phyloP scores from a whole-genome alignment of 2,113 vertebrate genomes.

The Apus apus region DNA sequence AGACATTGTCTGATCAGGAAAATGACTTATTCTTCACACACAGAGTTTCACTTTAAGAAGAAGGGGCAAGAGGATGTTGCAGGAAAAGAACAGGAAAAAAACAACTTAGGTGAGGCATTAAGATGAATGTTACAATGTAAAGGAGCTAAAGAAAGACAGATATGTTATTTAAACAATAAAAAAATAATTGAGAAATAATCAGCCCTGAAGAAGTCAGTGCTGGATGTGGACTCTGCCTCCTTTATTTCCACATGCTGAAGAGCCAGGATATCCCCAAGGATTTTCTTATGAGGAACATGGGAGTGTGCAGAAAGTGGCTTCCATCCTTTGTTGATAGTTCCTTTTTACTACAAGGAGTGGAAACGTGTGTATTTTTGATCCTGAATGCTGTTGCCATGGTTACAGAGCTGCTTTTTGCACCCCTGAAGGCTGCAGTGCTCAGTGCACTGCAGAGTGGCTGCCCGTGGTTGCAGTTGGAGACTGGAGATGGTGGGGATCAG shows the following conservation, averaged over 20 bases:
- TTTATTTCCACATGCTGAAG: neutral
- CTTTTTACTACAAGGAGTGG: slow-evolving; percentile 39
- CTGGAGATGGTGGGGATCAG: neutral
- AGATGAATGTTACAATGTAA: slow-evolving; percentile 25
- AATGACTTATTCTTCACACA: slow-evolving; percentile 52
- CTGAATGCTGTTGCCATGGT: slow-evolving; percentile 37
- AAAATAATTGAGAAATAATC: slow-evolving; percentile 1
- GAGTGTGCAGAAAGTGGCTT: slow-evolving; percentile 3
- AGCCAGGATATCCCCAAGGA: slow-evolving; percentile 11
- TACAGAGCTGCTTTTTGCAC: slow-evolving; percentile 30
- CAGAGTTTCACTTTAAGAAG: slow-evolving; percentile 45
- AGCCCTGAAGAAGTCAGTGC: neutral
- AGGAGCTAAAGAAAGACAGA: neutral
- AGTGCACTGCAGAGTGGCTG: fast-evolving
- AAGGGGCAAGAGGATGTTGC: neutral
- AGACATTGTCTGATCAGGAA: slow-evolving; percentile 50
- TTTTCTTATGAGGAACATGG: neutral
- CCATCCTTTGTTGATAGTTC: slow-evolving; percentile 28
- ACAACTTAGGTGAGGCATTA: slow-evolving; percentile 15
- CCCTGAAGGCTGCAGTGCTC: neutral
- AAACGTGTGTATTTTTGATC: slow-evolving; percentile 40
- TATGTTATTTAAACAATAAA: neutral
- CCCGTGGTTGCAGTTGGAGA: neutral
- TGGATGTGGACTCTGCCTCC: neutral
- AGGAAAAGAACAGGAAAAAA: neutral